phyloP scores from a whole-genome alignment of 2,888 invertebrate species.

The Zygothrica quintamaculata region DNA sequence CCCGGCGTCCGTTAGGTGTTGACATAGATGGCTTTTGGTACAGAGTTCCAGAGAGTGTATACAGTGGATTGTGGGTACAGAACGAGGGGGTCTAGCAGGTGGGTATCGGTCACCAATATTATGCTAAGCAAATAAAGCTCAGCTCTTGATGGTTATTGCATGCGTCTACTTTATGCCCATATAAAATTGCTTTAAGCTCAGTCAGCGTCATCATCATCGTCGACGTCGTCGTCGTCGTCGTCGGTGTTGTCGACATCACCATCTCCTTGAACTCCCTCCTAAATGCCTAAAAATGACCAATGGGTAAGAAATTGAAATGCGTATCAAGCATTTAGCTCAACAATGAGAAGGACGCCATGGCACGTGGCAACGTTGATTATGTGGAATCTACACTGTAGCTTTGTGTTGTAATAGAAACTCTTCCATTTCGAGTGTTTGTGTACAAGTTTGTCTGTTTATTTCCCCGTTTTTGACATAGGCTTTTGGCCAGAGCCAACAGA shows the following conservation, averaged over 20 bases:
- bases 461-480: slow-evolving; percentile 42
- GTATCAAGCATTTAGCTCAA: slow-evolving; percentile 33
- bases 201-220: too few relatives aligned
- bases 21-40: slow-evolving; percentile 22
- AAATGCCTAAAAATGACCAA: slow-evolving; percentile 44
- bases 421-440: slow-evolving; percentile 21
- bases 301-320: slow-evolving; percentile 55
- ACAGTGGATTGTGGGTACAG: background rate
- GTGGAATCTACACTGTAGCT: slow-evolving; percentile 32
- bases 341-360: slow-evolving; percentile 39
- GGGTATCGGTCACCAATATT: too few relatives aligned
- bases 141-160: slow-evolving; percentile 61
- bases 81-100: background rate
- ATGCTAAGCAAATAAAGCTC: slow-evolving; percentile 66
- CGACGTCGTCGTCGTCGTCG: too few relatives aligned
- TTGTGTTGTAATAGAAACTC: slow-evolving; percentile 44
- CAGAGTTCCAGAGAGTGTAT: background rate
- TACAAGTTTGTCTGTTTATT: slow-evolving; percentile 14
- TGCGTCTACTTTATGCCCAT: slow-evolving; percentile 59
- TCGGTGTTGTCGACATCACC: too few relatives aligned
- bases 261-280: slow-evolving; percentile 19
- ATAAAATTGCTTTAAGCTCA: slow-evolving; percentile 54
- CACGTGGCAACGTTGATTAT: slow-evolving; percentile 52
- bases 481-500: slow-evolving; percentile 8
- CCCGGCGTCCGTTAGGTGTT: slow-evolving; percentile 63